A percentile compares a stretch with the other conserved stretches of the same genome.
These are phyloP conservation scores for Amphiprion clarkii DNA, from an alignment of 2,797 vertebrate genomes.

Conservation along the genomic window DNA sequence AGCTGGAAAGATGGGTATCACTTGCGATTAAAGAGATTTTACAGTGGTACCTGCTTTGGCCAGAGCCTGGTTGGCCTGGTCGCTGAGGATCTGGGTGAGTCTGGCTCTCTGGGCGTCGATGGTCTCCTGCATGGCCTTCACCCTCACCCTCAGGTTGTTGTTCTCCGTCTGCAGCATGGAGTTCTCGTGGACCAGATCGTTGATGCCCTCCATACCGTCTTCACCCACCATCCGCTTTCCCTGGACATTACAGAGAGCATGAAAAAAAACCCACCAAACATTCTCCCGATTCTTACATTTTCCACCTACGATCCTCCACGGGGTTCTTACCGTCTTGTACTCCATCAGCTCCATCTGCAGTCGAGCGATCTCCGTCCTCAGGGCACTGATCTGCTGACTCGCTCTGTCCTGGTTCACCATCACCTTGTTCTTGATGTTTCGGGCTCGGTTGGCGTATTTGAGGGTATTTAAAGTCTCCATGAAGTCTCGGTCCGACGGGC, in stretches of 20 bases:
- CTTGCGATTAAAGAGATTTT: not conserved
- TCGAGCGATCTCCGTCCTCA: slow-evolving; percentile 94
- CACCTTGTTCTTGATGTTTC: slow-evolving; percentile 99
- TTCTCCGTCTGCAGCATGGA: slow-evolving; percentile 97
- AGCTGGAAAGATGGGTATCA: too few relatives aligned
- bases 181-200: slow-evolving; percentile 98
- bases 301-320: too few relatives aligned
- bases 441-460: slow-evolving; percentile 96
- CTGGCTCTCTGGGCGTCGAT: slow-evolving; percentile 90
- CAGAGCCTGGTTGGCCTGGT: slow-evolving; percentile 92
- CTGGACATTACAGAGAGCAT: slow-evolving; percentile 68
- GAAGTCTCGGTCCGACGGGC: slow-evolving; percentile 97
- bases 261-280: not conserved
- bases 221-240: slow-evolving; percentile 96
- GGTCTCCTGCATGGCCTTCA: slow-evolving; percentile 99
- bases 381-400: slow-evolving; percentile 95
- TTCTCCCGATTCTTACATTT: not conserved
- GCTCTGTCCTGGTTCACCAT: slow-evolving; percentile 96
- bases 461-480: slow-evolving; percentile 98
- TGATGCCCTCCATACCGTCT: slow-evolving; percentile 95
- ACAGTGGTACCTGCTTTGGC: slow-evolving; percentile 87
- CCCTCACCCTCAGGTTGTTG: slow-evolving; percentile 93
- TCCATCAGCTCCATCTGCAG: slow-evolving; percentile 99
- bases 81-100: slow-evolving; percentile 92
- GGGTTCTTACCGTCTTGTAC: slow-evolving; percentile 91